Evolutionary conservation across 2,888 invertebrate species (phyloP).

Genomic region (Sylvicola cinctus): DNA sequence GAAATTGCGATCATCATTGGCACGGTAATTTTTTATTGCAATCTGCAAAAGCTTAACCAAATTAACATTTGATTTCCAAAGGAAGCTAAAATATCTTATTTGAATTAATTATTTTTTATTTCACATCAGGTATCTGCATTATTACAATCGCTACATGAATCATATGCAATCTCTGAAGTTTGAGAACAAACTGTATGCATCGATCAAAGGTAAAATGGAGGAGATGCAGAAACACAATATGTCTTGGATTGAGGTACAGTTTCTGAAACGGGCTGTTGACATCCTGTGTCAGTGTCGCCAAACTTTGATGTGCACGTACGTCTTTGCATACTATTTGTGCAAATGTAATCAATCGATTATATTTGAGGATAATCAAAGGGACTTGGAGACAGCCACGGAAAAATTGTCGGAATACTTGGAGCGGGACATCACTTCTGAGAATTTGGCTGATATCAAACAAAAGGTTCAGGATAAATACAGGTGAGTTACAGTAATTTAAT

Average conservation of each 20-base stretch:
- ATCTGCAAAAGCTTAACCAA: background rate
- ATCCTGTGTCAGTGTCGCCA: conserved; percentile 92
- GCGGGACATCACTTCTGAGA: conserved; percentile 92
- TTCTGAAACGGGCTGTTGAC: conserved; percentile 92
- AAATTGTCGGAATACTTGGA: conserved; percentile 93
- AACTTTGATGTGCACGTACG: conserved; percentile 98
- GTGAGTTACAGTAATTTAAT: conserved; percentile 32
- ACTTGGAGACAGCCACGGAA: conserved; percentile 94
- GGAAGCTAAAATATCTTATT: background rate
- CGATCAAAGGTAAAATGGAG: conserved; percentile 95
- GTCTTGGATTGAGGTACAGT: conserved; percentile 99
- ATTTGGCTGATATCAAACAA: conserved; percentile 93
- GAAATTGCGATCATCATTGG: conserved; percentile 77
- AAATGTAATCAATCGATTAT: conserved; percentile 98
- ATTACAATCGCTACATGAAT: conserved; percentile 98
- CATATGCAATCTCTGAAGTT: conserved; percentile 97
- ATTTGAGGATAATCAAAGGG: conserved; percentile 97
- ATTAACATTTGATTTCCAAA: background rate
- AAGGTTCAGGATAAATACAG: conserved; percentile 97
- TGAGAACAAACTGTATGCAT: conserved; percentile 90
- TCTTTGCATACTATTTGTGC: conserved; percentile 94
- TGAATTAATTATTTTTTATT: conserved; percentile 3
- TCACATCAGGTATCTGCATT: conserved; percentile 92
- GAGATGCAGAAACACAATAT: conserved; percentile 99
- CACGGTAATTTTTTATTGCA: conserved; percentile 68